A percentile compares a stretch with the other conserved stretches of the same genome.
phyloP scores from a whole-genome alignment of 2,113 vertebrate genomes.

The Axis porcinus region DNA sequence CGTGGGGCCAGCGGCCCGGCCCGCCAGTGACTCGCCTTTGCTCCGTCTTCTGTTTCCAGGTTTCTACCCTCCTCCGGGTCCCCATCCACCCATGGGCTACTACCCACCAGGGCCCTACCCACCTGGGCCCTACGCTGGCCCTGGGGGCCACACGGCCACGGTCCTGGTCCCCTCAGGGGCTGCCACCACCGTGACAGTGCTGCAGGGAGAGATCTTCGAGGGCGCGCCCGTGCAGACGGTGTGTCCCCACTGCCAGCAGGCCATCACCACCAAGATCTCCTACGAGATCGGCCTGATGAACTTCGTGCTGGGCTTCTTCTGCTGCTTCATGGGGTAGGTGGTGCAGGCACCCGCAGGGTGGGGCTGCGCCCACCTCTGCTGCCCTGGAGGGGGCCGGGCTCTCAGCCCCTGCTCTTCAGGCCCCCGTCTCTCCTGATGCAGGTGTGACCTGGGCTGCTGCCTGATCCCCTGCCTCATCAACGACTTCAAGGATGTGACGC shows the following conservation, averaged over 20 bases:
- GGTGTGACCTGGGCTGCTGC: conserved; percentile 97
- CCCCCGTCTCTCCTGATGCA: conserved; percentile 65
- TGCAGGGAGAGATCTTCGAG: conserved; percentile 98
- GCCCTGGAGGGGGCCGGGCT: neutral
- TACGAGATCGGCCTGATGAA: conserved; percentile 97
- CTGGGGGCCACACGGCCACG: conserved; percentile 88
- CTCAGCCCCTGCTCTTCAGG: neutral
- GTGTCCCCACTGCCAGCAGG: conserved; percentile 98
- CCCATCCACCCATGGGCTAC: conserved; percentile 82
- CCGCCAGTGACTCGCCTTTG: neutral
- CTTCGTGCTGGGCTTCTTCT: conserved; percentile 96
- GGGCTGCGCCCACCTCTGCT: rapidly evolving
- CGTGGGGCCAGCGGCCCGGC: rapidly evolving
- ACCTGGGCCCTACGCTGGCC: conserved; percentile 85
- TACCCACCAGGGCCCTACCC: conserved; percentile 83
- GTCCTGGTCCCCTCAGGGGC: conserved; percentile 90
- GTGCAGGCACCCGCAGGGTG: rapidly evolving
- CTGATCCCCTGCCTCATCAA: conserved; percentile 97
- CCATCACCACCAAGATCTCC: conserved; percentile 94
- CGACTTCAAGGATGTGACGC: conserved; percentile 98
- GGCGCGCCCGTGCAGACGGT: conserved; percentile 93
- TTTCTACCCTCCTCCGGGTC: conserved; percentile 80
- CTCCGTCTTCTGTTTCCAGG: conserved; percentile 66
- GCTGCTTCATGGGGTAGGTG: conserved; percentile 96
- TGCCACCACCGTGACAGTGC: conserved; percentile 93